Conservation (phyloP, 1,140 invertebrate genomes). For the Scaptodrosophila lebanonensis region DNA sequence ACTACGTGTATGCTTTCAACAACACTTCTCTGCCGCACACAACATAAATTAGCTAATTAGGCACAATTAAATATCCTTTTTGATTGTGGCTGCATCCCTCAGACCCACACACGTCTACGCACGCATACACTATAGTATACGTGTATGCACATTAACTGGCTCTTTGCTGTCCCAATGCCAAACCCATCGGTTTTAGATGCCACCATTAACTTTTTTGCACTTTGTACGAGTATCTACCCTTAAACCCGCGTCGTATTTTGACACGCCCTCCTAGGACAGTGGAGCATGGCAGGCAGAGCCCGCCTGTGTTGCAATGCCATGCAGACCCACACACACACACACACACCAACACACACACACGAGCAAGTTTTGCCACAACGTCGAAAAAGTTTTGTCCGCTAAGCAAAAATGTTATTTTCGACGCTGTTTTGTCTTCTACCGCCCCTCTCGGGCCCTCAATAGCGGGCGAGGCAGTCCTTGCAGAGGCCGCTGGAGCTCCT, state of each 20-base stretch:
- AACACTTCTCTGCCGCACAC: constrained; percentile 50
- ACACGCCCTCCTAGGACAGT: constrained; percentile 56
- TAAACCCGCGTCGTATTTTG: constrained; percentile 47
- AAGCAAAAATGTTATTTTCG: constrained; percentile 67
- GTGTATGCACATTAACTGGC: constrained; percentile 20
- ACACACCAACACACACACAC: constrained; percentile 10
- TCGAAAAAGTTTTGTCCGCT: constrained; percentile 64
- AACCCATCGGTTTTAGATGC: constrained; percentile 35
- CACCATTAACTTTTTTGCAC: constrained; percentile 51
- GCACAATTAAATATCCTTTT: constrained; percentile 73
- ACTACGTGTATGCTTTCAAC: constrained; percentile 66
- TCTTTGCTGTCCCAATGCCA: constrained; percentile 27
- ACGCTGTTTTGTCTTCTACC: constrained; percentile 54
- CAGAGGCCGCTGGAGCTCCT: constrained; percentile 13
- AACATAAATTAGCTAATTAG: constrained; percentile 74
- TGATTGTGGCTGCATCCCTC: constrained; percentile 56
- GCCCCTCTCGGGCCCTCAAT: background rate
- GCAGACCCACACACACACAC: constrained; percentile 28
- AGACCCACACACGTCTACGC: constrained; percentile 8
- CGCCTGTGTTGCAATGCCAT: constrained; percentile 49
- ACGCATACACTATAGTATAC: constrained; percentile 2
- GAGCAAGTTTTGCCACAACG: constrained; percentile 55
- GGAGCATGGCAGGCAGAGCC: no score
- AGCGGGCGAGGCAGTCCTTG: background rate
- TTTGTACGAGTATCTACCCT: constrained; percentile 54